Conservation (phyloP, 1,140 invertebrate species). For the Cotesia vestalis region DNA sequence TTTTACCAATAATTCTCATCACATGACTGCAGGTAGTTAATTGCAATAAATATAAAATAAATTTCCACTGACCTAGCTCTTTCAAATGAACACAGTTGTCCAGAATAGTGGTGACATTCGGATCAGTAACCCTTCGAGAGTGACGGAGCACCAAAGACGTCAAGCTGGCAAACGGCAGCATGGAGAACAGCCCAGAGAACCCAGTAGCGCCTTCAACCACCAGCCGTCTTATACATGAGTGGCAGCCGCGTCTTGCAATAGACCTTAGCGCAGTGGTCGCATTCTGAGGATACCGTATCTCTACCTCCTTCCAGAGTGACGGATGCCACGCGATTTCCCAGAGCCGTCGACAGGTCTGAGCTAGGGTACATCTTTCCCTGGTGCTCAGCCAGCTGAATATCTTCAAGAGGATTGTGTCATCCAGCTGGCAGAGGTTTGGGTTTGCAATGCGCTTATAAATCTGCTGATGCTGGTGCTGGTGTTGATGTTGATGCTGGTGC, state of each 20-base stretch:
- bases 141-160: slow-evolving; percentile 54
- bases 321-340: slow-evolving; percentile 85
- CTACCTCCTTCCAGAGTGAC: slow-evolving; percentile 78
- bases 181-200: slow-evolving; percentile 76
- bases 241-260: slow-evolving; percentile 67
- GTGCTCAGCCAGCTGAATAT: slow-evolving; percentile 82
- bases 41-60: too few species aligned
- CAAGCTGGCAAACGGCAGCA: slow-evolving; percentile 56
- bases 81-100: slow-evolving; percentile 54
- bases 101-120: slow-evolving; percentile 50
- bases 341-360: slow-evolving; percentile 83
- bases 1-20: too few species aligned
- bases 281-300: slow-evolving; percentile 70
- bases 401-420: slow-evolving; percentile 68
- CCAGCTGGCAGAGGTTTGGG: slow-evolving; percentile 53
- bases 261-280: slow-evolving; percentile 67
- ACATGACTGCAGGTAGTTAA: too few species aligned
- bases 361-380: slow-evolving; percentile 79
- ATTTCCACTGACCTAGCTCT: slow-evolving; percentile 55
- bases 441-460: slow-evolving; percentile 45
- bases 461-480: slow-evolving; percentile 24
- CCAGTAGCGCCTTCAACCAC: slow-evolving; percentile 78
- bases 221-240: slow-evolving; percentile 69
- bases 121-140: slow-evolving; percentile 48
- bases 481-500: too few species aligned